A percentile compares a stretch with the other conserved stretches of the same genome.
Conservation (phyloP, 2,888 invertebrate genomes). For the Allolobophora icterica region DNA sequence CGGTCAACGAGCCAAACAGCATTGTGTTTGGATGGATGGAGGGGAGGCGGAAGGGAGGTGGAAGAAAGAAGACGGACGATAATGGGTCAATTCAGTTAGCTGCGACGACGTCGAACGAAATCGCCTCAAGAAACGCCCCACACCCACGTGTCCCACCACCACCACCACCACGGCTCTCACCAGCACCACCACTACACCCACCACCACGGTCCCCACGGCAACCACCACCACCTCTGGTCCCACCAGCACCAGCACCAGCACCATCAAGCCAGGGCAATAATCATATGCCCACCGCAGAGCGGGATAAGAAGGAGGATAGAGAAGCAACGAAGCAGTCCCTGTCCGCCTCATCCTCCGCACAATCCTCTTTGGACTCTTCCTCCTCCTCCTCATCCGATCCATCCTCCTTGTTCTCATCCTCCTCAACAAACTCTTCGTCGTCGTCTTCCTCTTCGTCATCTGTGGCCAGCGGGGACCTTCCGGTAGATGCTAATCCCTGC, state of each 20-base stretch:
- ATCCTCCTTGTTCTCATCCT: not conserved
- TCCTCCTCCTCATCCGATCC: not conserved
- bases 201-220: not conserved
- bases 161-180: not conserved
- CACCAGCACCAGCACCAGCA: not conserved
- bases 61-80: not conserved
- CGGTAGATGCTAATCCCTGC: not conserved
- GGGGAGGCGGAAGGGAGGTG: not conserved
- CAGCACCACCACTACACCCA: not conserved
- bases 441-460: not conserved
- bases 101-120: not conserved
- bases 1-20: not conserved
- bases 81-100: not conserved
- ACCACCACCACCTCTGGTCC: not conserved
- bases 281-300: not conserved
- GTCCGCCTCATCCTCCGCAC: not conserved
- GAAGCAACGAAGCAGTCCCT: not conserved
- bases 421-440: not conserved
- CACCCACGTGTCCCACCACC: not conserved
- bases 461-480: not conserved
- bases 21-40: not conserved
- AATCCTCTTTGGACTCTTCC: not conserved
- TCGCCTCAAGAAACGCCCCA: not conserved
- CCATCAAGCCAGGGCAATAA: not conserved
- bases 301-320: not conserved